Base-by-base conservation (phyloP, 2,797 vertebrate genomes). In the Artibeus lituratus region DNA sequence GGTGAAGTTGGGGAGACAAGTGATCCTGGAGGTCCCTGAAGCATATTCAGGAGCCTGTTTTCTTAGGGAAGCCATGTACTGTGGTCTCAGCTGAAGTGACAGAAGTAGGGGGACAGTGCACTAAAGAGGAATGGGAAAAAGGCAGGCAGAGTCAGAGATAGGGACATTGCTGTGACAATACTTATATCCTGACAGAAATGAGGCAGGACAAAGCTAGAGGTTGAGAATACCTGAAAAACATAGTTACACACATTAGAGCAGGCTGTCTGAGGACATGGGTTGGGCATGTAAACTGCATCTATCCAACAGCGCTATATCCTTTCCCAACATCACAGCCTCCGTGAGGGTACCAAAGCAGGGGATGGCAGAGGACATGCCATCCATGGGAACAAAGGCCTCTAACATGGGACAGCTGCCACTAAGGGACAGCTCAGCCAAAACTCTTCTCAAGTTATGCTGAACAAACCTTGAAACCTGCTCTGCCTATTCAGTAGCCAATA, bases 161-260 rank as follows among this genome's bases (percentile, higher is more conserved):
- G 80, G 35, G 22, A 9, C 1, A 16, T 1, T 82, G 37, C 70
- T 9, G 26, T 35, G 73, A 74, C 10, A 29, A 0, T 1, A 18
- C 78, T 55, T 37, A 29, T 29, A 32, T 7, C 15, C 32, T 9
- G 5, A n/a, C 29, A 10, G 51, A 44, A 70, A 57, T 35, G 15
- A 22, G 32, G 5, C 5, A 22, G 65, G 35, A 12, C 55, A 42
- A 37, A 14, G 19, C 53, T 16, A 73, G 69, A 78, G 24, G 47
- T 1, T 24, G 39, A n/a, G 55, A 37, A 37, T 4, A 5, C 47
- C 53, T 19, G 39, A 39, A 15, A 81, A 37, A 55, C 21, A 3
- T 7, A 21, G 37, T 0, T 0, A 2, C 0, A 3, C 5, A 16
- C 26, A 3, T 47, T 11, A 39, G 16, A 16, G 57, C 37, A 14